These are phyloP conservation scores for Kryptolebias marmoratus DNA, from an alignment of 2,113 vertebrate genomes.

Conservation along the genomic window DNA sequence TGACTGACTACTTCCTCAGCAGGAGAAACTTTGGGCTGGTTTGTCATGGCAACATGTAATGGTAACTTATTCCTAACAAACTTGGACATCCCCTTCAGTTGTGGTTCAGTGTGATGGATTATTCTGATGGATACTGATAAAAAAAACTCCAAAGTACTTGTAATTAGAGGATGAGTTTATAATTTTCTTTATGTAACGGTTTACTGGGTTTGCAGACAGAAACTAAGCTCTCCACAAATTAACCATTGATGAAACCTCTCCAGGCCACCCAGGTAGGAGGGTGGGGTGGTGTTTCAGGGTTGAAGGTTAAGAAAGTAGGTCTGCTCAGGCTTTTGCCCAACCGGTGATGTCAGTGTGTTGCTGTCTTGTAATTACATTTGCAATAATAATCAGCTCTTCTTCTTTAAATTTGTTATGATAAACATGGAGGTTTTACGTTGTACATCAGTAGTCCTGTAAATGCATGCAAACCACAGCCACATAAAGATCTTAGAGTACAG, in stretches of 20 bases:
- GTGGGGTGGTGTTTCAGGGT: neutral
- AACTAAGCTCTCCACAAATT: slow-evolving; percentile 12
- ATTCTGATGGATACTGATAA: slow-evolving; percentile 20
- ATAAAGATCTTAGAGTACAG: slow-evolving; percentile 8
- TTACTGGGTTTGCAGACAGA: slow-evolving; percentile 15
- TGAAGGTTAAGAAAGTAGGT: neutral
- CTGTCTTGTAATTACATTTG: slow-evolving; percentile 51
- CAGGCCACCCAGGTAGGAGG: slow-evolving; percentile 38
- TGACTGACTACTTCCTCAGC: neutral
- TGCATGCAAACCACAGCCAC: slow-evolving; percentile 14
- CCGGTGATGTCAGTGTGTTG: slow-evolving; percentile 8
- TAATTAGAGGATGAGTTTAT: neutral
- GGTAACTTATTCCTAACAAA: neutral
- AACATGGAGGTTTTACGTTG: slow-evolving; percentile 31
- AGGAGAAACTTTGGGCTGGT: neutral
- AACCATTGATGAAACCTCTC: slow-evolving; percentile 38
- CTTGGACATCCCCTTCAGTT: neutral
- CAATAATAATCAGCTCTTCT: slow-evolving; percentile 20
- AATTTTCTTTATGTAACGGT: slow-evolving; percentile 33
- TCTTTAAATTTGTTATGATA: slow-evolving; percentile 37
- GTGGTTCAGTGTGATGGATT: slow-evolving; percentile 8
- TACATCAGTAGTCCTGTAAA: slow-evolving; percentile 21
- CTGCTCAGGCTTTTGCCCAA: slow-evolving; percentile 8
- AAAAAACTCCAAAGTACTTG: slow-evolving; percentile 10
- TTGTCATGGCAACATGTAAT: neutral